Base-by-base conservation (phyloP, 2,888 invertebrate genomes). In the Lasioglossum calceatum region DNA sequence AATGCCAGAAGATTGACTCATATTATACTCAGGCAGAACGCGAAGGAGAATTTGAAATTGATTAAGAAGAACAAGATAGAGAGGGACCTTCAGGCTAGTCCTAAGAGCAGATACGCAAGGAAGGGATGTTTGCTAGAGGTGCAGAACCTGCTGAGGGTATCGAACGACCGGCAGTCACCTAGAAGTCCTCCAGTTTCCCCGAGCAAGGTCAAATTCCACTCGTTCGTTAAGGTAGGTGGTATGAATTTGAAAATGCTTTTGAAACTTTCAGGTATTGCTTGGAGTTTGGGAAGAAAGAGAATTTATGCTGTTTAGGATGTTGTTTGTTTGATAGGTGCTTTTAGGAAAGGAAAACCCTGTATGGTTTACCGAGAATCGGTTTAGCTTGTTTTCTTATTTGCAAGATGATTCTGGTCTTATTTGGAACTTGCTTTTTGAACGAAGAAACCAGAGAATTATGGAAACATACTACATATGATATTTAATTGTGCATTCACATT, bases 111-210 rank as follows among this genome's bases (percentile, higher is more conserved):
- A 83, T 93, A 92, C 76, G 92, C 88, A 3, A 93, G 93, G 72
- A 94, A 93, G 84, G 94, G 94, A 2, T 92, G 90, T 75, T 91
- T 95, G 2, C 61, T 93, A n/a, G 93, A 93, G 36, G 94, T 95
- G 54, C 94, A 94, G 71, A 95, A 95, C 86, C 88, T 94, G 36
- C 82, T 94, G 0, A 90, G 91, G 47, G 86, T 86, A 4, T 92
- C 93, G 1, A 86, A 88, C 5, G 90, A 91, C 23, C 81, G 77
- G 70, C 77, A 89, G 16, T 92, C 92, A 58, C 94, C 95, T 0
- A 92, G 87, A 67, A 95, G 95, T 87, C 95, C 95, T 39, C 95
- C 95, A 2, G 95, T 95, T 12, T 95, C 95, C 5, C 95, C 95
- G 0, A 94, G 94, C 85, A 95, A 95, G 94, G 92, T 94, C 77